These are phyloP conservation scores for Peromyscus eremicus DNA, from an alignment of 2,797 vertebrate genomes.

Conservation along the genomic window DNA sequence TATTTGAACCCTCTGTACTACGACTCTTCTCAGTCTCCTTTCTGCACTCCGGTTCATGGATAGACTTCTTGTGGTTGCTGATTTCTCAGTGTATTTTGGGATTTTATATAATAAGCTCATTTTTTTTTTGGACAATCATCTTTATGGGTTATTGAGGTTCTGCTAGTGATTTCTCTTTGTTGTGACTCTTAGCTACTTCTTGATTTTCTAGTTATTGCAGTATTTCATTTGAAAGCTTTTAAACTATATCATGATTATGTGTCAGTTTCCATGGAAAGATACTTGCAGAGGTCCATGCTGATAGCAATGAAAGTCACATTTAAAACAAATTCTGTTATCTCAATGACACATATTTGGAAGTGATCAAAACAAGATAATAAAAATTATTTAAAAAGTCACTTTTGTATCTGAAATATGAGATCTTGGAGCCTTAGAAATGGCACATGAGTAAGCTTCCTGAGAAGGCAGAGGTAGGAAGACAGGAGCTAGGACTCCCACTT, in stretches of 20 bases:
- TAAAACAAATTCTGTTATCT: slow-evolving; percentile 36
- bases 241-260: slow-evolving; percentile 35
- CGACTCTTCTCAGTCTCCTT: slow-evolving; percentile 19
- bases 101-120: not conserved
- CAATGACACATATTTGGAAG: not conserved
- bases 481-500: not conserved
- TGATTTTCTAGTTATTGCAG: not conserved
- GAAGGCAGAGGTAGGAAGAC: not conserved
- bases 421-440: slow-evolving; percentile 9
- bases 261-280: not conserved
- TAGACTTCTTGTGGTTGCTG: not conserved
- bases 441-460: not conserved
- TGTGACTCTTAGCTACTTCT: not conserved
- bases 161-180: not conserved
- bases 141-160: not conserved
- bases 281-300: not conserved
- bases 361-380: not conserved
- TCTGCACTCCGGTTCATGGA: not conserved
- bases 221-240: slow-evolving; percentile 35
- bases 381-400: slow-evolving; percentile 49
- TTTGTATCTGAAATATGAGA: slow-evolving; percentile 1
- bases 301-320: not conserved
- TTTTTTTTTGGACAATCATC: slow-evolving; percentile 35
- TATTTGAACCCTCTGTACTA: not conserved
- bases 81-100: not conserved